Evolutionary conservation across 2,888 invertebrate genomes (phyloP), one percentile per base, ranked within the genome.

Genomic region (Andrena haemorrhoa): DNA sequence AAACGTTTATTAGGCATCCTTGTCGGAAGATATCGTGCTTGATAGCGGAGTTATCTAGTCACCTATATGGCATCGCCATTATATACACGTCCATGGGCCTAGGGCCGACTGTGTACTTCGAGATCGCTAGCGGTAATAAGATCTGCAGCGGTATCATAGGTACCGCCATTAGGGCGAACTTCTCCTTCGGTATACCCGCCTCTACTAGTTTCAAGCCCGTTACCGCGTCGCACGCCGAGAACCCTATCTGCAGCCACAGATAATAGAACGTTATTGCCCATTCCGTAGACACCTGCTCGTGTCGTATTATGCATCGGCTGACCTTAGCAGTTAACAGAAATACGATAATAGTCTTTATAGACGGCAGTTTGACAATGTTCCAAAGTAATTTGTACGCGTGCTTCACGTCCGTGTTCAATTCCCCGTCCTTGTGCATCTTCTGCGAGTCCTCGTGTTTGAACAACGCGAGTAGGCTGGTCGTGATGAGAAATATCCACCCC

Each of bases 121-220:
- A 96, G 91, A 98, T 97, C 73, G 98, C 94, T 89, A 99, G 94
- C 5, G 99, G 99, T 92, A 99, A 95, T 69, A 99, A 92, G 78
- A 99, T 98, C 94, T 99, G 99, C 61, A 99, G 95, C 12, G 99
- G 99, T 66, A 98, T 97, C 93, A 99, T 95, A 16, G 99, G 99
- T 51, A 99, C 96, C 0, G 98, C 98, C 91, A 99, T 95, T 74
- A 99, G 94, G 0, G 99, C 99, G 75, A 99, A 94, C 89, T 97
- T 97, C 93, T 99, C 99, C 91, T 98, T 98, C 0, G 99, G 98
- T 66, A 99, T 97, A 16, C 99, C 99, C 33, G 97, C 97, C 94
- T 99, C 99, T 0, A 99, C 97, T 66, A 99, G 95, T 94, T 99
- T 99, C 81, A 99, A 95, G 2, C 98, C 97, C 26, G 99, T 98